Evolutionary conservation across 2,888 invertebrate species (phyloP).

Genomic region (Abscondita cerata): DNA sequence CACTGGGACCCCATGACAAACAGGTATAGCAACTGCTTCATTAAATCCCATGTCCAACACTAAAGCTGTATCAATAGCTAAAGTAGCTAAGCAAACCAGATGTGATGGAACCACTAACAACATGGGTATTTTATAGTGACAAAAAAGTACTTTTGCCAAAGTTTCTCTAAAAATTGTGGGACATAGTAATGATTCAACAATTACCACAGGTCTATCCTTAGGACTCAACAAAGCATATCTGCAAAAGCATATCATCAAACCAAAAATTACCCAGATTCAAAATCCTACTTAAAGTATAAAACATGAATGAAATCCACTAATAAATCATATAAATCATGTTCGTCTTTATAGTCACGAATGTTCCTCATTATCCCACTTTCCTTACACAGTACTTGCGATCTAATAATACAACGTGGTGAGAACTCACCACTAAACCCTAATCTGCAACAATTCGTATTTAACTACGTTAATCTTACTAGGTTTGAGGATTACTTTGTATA

Average conservation of each 20-base stretch:
- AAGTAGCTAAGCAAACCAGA: constrained; percentile 80
- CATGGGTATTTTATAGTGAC: constrained; percentile 83
- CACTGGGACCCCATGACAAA: constrained; percentile 87
- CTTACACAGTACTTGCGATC: constrained; percentile 75
- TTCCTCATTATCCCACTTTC: constrained; percentile 66
- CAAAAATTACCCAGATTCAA: constrained; percentile 18
- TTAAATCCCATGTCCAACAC: constrained; percentile 88
- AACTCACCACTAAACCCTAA: constrained; percentile 92
- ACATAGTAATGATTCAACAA: constrained; percentile 89
- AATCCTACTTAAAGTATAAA: constrained; percentile 82
- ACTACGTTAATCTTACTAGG: no score
- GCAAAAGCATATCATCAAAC: constrained; percentile 43
- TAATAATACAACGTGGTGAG: constrained; percentile 86
- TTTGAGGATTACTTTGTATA: constrained; percentile 98
- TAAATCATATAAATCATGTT: constrained; percentile 80
- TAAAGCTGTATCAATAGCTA: constrained; percentile 82
- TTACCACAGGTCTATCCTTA: constrained; percentile 89
- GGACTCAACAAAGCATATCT: constrained; percentile 91
- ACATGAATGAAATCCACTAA: constrained; percentile 87
- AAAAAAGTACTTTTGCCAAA: constrained; percentile 72
- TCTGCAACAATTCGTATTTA: constrained; percentile 62
- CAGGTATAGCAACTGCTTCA: constrained; percentile 82
- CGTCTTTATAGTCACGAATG: constrained; percentile 69
- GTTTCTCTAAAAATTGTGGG: constrained; percentile 84
- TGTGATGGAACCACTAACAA: constrained; percentile 78